Base-by-base conservation (phyloP, 2,113 vertebrate species). In the Xenopus laevis region DNA sequence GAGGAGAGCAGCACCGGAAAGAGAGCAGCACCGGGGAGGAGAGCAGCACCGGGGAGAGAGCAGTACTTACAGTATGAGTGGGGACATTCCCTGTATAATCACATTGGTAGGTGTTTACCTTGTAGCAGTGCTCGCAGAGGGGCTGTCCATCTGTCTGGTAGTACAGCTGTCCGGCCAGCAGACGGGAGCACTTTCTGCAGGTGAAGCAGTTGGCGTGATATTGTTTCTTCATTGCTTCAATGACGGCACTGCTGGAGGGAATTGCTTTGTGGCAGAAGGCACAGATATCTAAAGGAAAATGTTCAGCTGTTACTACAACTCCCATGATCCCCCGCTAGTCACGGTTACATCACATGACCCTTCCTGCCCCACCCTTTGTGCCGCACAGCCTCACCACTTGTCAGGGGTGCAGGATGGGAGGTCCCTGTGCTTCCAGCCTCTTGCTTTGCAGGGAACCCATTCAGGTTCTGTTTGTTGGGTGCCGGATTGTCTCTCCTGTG, bases 231-330 rank as follows among this genome's bases (percentile, higher is more conserved):
- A 98, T 90, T 5, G 96, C 95, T 68, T 95, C 93, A 11, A 98
- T 90, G 0, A 87, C 88, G 0, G 85, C 86, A 50, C 91, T 87
- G 52, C 0, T 80, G 0, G 89, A 81, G n/a, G 82, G 81, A 79
- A 98, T 80, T 0, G 79, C 82, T 84, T 97, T 98, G 80, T 94
- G 93, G 83, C 97, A 98, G 83, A 97, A 98, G 71, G 94, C 96
- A 1, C 97, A 98, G 82, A 97, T 79, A 10, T 94, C 97, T 98
- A 58, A 16, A 50, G 18, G 46, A 73, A 30, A 33, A 72, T 33
- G 30, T 33, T n/a, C 30, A 33, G 30, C 1, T 4, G 1, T 5
- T 23, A 3, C 12, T 13, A 23, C 10, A 13, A 40, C n/a, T n/a
- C 45, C 8, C 11, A 16, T 13, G 13, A 13, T 13, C 44, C 20